Evolutionary conservation across 2,113 vertebrate genomes (phyloP), one percentile per base, ranked within the genome.

Genomic region (Lycaon pictus): DNA sequence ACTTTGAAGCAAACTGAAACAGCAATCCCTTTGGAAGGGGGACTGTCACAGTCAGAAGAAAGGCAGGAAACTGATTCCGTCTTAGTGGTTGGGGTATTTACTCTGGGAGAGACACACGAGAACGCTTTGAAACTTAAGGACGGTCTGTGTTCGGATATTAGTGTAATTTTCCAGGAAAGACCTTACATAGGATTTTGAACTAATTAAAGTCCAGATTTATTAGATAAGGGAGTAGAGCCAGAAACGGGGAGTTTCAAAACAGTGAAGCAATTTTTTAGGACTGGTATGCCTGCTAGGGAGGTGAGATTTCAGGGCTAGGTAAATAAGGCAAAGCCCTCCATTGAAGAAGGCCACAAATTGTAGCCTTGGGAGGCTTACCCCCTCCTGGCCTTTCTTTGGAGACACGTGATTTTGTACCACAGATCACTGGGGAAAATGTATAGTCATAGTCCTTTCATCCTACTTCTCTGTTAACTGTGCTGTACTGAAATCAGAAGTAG

Each of bases 1-100:
- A 96, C 48, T 90, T 88, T 35, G 27, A 90, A 79, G 77, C 60
- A 83, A 91, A 96, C 23, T 35, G 37, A 88, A 94, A 82, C 85
- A 92, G 88, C 76, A 58, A 65, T 20, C 20, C 25, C 65, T 83
- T 88, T 94, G 60, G 53, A 76, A 91, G 12, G 17, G 25, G 43
- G 20, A 63, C 53, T 91, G 88, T 91, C 43, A 90, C 55, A 77
- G n/a, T 90, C 29, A 27, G 53, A 82, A 32, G 25, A 72, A 89
- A 90, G 76, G 43, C 58, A 92, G 58, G 86, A 93, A 89, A 48
- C 63, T 35, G 11, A 6, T 93, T 88, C 19, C 25, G 0, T 62
- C 53, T 84, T 94, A 65, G 22, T 76, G 58, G 15, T 65, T 79
- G 25, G 25, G 72, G 87, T 94, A 82, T 81, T 93, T 95, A 88